phyloP scores from a whole-genome alignment of 2,888 invertebrate species.

The Elysia crispata region DNA sequence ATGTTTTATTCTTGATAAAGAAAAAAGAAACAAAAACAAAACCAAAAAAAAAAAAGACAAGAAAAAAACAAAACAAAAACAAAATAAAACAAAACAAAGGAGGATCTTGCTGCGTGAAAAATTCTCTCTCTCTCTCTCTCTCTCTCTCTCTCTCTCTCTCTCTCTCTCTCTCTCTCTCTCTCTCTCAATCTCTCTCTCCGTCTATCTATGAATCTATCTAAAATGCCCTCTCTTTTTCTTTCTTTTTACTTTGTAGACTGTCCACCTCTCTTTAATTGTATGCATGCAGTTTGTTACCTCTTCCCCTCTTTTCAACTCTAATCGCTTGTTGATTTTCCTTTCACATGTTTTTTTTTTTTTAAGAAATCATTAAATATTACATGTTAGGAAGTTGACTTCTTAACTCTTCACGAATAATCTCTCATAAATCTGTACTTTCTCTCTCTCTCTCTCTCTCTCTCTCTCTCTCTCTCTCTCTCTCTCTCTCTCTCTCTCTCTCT shows the following conservation, averaged over 20 bases:
- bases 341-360: no score
- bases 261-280: neutral
- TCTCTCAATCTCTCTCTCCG: constrained; percentile 3
- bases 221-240: neutral
- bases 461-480: constrained; percentile 5
- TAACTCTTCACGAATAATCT: neutral
- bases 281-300: neutral
- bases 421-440: neutral
- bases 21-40: no score
- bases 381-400: no score
- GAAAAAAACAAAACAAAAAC: no score
- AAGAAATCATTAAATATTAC: no score
- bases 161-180: constrained; percentile 18
- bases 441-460: constrained; percentile 18
- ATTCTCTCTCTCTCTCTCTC: neutral
- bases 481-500: constrained; percentile 13
- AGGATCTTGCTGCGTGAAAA: no score
- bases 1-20: no score
- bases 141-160: neutral
- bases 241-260: neutral
- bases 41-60: no score
- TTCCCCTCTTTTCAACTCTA: neutral
- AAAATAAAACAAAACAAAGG: no score
- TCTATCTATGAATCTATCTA: neutral
- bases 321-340: no score